Evolutionary conservation across 2,113 vertebrate species (phyloP).

Genomic region (Chionomys nivalis): DNA sequence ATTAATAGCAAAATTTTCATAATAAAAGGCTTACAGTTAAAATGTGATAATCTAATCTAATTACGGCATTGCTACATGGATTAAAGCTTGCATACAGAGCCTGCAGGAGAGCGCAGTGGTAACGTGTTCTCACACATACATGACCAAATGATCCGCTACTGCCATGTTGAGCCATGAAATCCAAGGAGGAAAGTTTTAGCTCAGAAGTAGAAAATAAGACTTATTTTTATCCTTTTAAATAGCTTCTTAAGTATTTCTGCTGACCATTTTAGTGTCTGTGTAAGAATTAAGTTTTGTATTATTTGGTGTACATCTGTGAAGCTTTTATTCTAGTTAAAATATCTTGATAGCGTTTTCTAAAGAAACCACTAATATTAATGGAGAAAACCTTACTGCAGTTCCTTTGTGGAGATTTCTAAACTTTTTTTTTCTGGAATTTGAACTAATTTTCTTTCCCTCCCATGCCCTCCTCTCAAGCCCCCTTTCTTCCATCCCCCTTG

Average conservation of each 20-base stretch:
- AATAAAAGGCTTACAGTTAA: neutral
- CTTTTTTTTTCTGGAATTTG: neutral
- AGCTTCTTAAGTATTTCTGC: conserved; percentile 8
- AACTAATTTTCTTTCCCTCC: neutral
- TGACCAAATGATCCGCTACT: neutral
- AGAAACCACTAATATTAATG: neutral
- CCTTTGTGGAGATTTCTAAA: neutral
- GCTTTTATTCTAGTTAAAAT: conserved; percentile 41
- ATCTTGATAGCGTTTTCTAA: neutral
- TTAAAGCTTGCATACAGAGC: neutral
- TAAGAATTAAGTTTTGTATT: conserved; percentile 2
- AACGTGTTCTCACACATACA: neutral
- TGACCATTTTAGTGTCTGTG: neutral
- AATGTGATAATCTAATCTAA: conserved; percentile 44
- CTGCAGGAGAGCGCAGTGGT: neutral
- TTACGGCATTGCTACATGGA: neutral
- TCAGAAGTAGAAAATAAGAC: neutral
- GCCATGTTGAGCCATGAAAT: neutral
- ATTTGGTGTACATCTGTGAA: neutral
- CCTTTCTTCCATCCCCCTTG: too few relatives aligned
- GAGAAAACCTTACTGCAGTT: conserved; percentile 20
- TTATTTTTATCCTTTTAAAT: neutral
- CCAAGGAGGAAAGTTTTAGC: neutral
- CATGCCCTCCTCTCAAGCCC: neutral
- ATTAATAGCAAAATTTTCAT: conserved; percentile 5